Percentiles rank a stretch among this genome's conserved stretches.
Conservation (phyloP, 2,797 vertebrate species). For the Cirrhinus mrigala region DNA sequence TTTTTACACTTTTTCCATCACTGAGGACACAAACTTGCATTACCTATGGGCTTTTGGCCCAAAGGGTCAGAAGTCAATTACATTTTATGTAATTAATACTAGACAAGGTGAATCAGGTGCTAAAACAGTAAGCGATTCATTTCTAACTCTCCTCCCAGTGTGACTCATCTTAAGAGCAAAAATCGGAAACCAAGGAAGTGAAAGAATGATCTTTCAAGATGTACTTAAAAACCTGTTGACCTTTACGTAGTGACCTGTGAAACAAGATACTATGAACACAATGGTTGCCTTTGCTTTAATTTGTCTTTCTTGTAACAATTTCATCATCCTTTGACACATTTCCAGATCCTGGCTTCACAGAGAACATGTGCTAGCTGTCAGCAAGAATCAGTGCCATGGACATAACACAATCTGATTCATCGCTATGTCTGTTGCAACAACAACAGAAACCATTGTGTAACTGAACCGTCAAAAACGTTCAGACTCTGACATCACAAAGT, state of each 20-base stretch:
- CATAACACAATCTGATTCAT: conserved; percentile 51
- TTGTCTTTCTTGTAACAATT: conserved; percentile 26
- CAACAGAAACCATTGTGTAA: conserved; percentile 49
- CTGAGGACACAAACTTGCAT: not conserved
- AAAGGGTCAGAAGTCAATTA: not conserved
- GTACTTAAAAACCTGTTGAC: not conserved
- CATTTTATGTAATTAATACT: not conserved
- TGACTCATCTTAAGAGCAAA: not conserved
- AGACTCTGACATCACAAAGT: conserved; percentile 45
- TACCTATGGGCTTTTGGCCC: not conserved
- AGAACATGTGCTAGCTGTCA: conserved; percentile 51
- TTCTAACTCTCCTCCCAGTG: not conserved
- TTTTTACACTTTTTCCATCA: not conserved
- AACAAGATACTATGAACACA: not conserved
- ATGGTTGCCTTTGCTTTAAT: conserved; percentile 31
- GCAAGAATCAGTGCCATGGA: conserved; percentile 39
- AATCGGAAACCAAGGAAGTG: not conserved
- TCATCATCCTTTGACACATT: not conserved
- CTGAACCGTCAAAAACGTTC: conserved; percentile 42
- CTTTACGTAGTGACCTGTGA: not conserved
- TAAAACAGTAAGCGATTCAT: not conserved
- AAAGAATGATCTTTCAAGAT: conserved; percentile 30
- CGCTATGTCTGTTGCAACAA: conserved; percentile 48
- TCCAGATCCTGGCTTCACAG: conserved; percentile 11
- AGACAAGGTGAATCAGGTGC: not conserved